Base-by-base conservation (phyloP, 2,113 vertebrate species). In the Pangasianodon gigas region DNA sequence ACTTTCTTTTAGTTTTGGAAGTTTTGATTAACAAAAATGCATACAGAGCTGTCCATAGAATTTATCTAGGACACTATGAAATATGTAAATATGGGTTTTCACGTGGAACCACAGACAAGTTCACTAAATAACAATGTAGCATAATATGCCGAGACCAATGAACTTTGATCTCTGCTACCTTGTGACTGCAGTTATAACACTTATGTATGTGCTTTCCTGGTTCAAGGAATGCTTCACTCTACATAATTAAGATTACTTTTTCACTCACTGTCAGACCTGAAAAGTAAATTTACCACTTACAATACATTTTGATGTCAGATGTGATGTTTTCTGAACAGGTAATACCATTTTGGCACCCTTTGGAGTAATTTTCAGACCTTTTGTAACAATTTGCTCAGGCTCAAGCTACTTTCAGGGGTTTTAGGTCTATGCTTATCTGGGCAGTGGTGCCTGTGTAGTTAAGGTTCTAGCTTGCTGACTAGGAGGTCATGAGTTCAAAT, bases 111-210 rank as follows among this genome's bases (percentile, higher is more conserved):
- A 65, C 29, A 56, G 29, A 77, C 1, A 6, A 44, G 71, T 44
- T 75, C 41, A 52, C 24, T n/a, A 16, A 80, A 37, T 8, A 75
- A 79, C 62, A 69, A 74, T 62, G 62, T 19, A 21, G 21, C 75
- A 81, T 65, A 51, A 88, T 24, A 3, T 67, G 46, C 19, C 26
- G 24, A 69, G 26, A 60, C 37, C 2, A 26, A 4, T 48, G 62
- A 8, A 79, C 69, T 89, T 79, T 67, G 83, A 41, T 2, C 83
- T 65, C 46, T 44, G 58, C 7, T 85, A 26, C 37, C 82, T 24
- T 85, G 71, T 89, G 65, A 84, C 67, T 29, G 21, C 32, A 85
- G 44, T 29, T 77, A 54, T 89, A 69, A 60, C 11, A 54, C 19
- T 3, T 18, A 2, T 74, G 84, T 77, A 37, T 85, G 19, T 29